A percentile compares a stretch with the other conserved stretches of the same genome.
Evolutionary conservation across 2,113 vertebrate genomes (phyloP).

Genomic region (Austrofundulus limnaeus): DNA sequence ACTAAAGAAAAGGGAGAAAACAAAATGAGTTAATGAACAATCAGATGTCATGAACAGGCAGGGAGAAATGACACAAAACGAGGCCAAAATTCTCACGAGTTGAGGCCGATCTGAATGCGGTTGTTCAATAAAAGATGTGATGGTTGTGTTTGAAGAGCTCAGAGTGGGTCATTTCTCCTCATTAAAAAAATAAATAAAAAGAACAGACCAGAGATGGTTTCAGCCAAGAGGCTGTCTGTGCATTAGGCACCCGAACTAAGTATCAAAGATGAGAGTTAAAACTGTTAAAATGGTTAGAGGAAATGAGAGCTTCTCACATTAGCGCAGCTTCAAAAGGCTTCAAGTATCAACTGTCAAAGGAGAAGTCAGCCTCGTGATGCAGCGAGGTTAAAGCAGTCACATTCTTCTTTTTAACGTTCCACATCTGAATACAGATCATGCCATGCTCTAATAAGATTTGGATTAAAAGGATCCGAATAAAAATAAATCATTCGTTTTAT

Average conservation of each 20-base stretch:
- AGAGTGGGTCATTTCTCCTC: constrained; percentile 67
- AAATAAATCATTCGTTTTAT: background rate
- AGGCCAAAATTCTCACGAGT: constrained; percentile 1
- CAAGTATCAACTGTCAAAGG: constrained; percentile 28
- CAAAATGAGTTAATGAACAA: constrained; percentile 72
- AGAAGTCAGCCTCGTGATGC: constrained; percentile 53
- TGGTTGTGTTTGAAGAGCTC: constrained; percentile 19
- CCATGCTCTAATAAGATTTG: constrained; percentile 41
- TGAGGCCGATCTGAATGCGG: background rate
- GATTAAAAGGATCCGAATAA: background rate
- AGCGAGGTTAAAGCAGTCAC: constrained; percentile 34
- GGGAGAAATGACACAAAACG: constrained; percentile 69
- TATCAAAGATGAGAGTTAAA: constrained; percentile 45
- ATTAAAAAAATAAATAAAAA: constrained; percentile 19
- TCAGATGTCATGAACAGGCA: constrained; percentile 60
- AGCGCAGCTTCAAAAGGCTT: constrained; percentile 38
- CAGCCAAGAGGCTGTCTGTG: constrained; percentile 27
- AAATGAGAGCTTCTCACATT: constrained; percentile 51
- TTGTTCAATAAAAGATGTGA: background rate
- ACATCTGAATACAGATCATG: constrained; percentile 27
- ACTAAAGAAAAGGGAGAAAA: constrained; percentile 79
- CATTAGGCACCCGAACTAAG: constrained; percentile 50
- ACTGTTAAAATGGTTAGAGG: constrained; percentile 53
- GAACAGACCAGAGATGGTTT: constrained; percentile 32
- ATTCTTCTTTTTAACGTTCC: constrained; percentile 22